phyloP scores from a whole-genome alignment of 2,888 invertebrate species.

The Hypena proboscidalis region DNA sequence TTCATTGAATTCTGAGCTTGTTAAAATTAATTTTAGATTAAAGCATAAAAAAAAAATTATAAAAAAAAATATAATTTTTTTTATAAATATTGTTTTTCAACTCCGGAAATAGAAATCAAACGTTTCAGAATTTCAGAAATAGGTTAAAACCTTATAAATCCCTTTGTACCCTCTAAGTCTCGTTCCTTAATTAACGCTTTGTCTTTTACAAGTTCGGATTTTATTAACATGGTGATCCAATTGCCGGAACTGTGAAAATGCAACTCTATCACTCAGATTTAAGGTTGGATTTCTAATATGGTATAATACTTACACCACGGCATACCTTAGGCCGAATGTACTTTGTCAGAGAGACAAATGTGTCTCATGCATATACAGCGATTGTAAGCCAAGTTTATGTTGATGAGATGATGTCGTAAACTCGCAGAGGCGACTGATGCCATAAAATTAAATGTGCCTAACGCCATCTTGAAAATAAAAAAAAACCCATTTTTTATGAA shows the following conservation, averaged over 20 bases:
- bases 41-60: too few relatives aligned
- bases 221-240: conserved; percentile 56
- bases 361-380: conserved; percentile 59
- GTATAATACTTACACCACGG: conserved; percentile 24
- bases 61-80: too few relatives aligned
- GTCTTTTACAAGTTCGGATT: conserved; percentile 55
- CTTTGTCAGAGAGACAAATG: conserved; percentile 67
- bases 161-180: conserved; percentile 50
- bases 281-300: conserved; percentile 21
- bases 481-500: too few relatives aligned
- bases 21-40: too few relatives aligned
- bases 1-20: too few relatives aligned
- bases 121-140: conserved; percentile 18
- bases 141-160: conserved; percentile 37
- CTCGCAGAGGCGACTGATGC: conserved; percentile 41
- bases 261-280: not conserved
- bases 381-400: conserved; percentile 46
- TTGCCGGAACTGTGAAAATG: conserved; percentile 4
- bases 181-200: conserved; percentile 62
- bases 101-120: too few relatives aligned
- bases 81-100: too few relatives aligned
- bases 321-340: conserved; percentile 61
- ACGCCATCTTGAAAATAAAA: conserved; percentile 6
- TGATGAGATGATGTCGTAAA: conserved; percentile 42
- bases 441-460: conserved; percentile 28